These are phyloP conservation scores for Oncorhynchus mykiss DNA, from an alignment of 2,113 vertebrate genomes.

Conservation along the genomic window DNA sequence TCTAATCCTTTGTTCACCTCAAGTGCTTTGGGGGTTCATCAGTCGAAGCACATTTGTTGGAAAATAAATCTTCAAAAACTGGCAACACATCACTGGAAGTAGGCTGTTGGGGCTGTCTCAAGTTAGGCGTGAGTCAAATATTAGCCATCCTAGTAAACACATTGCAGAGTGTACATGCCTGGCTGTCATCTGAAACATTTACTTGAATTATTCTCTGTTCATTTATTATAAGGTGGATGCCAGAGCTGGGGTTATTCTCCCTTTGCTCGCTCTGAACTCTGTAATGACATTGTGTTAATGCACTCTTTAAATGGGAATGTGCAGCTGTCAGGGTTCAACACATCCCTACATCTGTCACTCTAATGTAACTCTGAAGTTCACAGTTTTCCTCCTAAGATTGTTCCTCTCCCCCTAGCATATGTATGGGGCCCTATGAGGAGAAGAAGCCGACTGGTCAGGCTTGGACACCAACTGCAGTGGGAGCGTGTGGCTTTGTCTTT, in stretches of 20 bases:
- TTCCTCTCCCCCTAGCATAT: constrained; percentile 43
- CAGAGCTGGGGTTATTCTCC: not conserved
- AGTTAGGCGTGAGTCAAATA: not conserved
- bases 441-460: constrained; percentile 39
- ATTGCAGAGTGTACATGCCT: not conserved
- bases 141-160: not conserved
- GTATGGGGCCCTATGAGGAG: constrained; percentile 45
- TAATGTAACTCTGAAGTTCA: constrained; percentile 58
- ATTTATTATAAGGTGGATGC: constrained; percentile 10
- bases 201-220: constrained; percentile 3
- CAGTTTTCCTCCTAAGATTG: constrained; percentile 29
- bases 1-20: constrained; percentile 5
- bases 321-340: constrained; percentile 67
- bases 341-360: constrained; percentile 54
- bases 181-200: constrained; percentile 12
- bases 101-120: no score
- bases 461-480: constrained; percentile 64
- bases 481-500: constrained; percentile 76
- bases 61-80: not conserved
- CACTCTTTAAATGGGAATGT: constrained; percentile 50
- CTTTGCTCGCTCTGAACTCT: constrained; percentile 11
- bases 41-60: constrained; percentile 38
- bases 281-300: constrained; percentile 39
- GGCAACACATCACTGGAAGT: not conserved
- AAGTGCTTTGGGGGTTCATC: constrained; percentile 53